Evolutionary conservation across 2,113 vertebrate genomes (phyloP).

Genomic region (Leptocoma aspasia): DNA sequence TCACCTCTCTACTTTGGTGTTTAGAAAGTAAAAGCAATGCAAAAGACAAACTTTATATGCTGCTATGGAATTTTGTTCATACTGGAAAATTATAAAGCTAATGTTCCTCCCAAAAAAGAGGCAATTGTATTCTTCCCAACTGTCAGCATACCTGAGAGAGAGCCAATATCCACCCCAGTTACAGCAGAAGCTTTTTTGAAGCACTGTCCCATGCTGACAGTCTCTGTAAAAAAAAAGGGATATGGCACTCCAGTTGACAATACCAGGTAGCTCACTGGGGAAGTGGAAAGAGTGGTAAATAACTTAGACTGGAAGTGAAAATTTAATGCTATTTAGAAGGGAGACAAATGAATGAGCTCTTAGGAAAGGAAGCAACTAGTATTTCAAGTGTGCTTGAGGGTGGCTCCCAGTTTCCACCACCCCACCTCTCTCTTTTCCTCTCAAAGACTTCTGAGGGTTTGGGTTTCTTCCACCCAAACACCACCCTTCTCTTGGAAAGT

Average conservation of each 20-base stretch:
- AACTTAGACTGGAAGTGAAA: not conserved
- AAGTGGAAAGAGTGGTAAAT: not conserved
- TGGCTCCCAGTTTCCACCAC: not conserved
- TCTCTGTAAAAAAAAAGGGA: not conserved
- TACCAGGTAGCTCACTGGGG: fast-evolving
- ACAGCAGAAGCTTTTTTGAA: not conserved
- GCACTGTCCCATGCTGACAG: not conserved
- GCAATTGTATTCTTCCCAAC: not conserved
- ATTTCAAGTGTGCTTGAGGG: not conserved
- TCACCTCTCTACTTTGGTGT: not conserved
- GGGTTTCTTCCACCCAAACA: not conserved
- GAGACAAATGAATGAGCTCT: not conserved
- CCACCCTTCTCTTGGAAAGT: not conserved
- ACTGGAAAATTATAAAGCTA: not conserved
- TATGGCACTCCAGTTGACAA: not conserved
- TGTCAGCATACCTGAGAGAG: not conserved
- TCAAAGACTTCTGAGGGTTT: not conserved
- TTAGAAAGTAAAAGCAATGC: not conserved
- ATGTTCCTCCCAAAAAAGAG: not conserved
- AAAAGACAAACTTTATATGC: not conserved
- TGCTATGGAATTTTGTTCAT: not conserved
- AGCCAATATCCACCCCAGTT: not conserved
- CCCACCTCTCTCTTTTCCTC: not conserved
- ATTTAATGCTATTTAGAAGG: not conserved
- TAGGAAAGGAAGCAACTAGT: not conserved